Base-by-base conservation (phyloP, 2,797 vertebrate species). In the Lindbergichthys nudifrons region DNA sequence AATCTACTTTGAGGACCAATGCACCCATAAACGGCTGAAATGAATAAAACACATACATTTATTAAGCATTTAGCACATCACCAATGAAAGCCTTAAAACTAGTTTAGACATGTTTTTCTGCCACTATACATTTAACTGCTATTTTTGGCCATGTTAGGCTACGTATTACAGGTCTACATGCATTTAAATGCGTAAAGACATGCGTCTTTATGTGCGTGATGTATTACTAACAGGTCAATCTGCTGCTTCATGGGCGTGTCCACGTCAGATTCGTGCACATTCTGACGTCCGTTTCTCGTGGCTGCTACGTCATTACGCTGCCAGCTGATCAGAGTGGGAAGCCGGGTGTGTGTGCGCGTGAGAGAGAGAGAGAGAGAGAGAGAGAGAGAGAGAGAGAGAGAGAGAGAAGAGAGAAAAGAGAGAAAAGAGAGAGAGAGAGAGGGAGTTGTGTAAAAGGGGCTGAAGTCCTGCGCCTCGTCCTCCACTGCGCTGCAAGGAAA, bases 281-380 rank as follows among this genome's bases (percentile, higher is more conserved):
- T 87, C 89, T 94, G 93, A 95, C 94, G 93, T 90, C 46, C 67
- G 64, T 69, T 77, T 75, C 79, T 79, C 85, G 89, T 89, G 87
- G 77, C 77, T 76, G 83, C 86, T 88, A 95, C 96, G 96, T 96
- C 96, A 96, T 94, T 70, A 94, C 94, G 94, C 94, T 88, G 95
- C 96, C 96, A 97, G 96, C 96, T 97, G 96, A 97, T 97, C 96
- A 93, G 95, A 95, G 94, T 91, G 93, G 90, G 93, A 94, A 94
- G 94, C 95, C 95, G 96, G 95, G 73, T 90, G 87, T 87, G 86
- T 75, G 83, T 85, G 81, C 84, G 66, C 62, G 68, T 68, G 63
- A 19, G 71, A 18, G 67, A 43, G 80, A 63, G 83, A 48, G 73
- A 60, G 75, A 52, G 54, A 32, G 59, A 57, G 66, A 58, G 61